Conservation (phyloP, 2,113 vertebrate species). For the Cyanoramphus novaezelandiae region DNA sequence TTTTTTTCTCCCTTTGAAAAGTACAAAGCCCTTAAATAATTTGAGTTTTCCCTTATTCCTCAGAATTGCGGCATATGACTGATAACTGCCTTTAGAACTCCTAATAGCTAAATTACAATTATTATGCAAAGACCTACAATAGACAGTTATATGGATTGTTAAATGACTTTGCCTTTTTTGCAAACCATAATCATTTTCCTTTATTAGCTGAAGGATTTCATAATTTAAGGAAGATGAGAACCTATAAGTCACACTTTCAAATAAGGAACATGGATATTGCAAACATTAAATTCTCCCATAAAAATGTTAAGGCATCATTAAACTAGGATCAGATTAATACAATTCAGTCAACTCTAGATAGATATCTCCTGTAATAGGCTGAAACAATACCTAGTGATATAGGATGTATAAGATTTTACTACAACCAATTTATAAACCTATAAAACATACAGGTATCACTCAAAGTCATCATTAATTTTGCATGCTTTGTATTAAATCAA, state of each 20-base stretch:
- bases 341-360: constrained; percentile 81
- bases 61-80: constrained; percentile 69
- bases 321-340: constrained; percentile 86
- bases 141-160: constrained; percentile 84
- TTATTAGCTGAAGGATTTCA: constrained; percentile 86
- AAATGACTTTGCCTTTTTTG: constrained; percentile 82
- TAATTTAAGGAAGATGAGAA: constrained; percentile 86
- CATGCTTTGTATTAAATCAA: constrained; percentile 75
- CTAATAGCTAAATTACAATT: constrained; percentile 84
- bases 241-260: constrained; percentile 85
- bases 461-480: constrained; percentile 75
- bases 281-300: constrained; percentile 85
- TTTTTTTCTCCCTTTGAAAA: constrained; percentile 30
- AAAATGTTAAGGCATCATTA: constrained; percentile 87
- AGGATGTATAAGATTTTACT: constrained; percentile 79
- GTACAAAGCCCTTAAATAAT: constrained; percentile 68
- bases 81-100: constrained; percentile 80
- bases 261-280: constrained; percentile 85
- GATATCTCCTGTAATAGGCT: constrained; percentile 79
- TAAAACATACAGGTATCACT: constrained; percentile 83
- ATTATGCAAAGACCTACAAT: constrained; percentile 80
- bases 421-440: constrained; percentile 80
- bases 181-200: constrained; percentile 84
- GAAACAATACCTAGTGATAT: constrained; percentile 81
- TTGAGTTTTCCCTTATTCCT: constrained; percentile 66